These are phyloP conservation scores for Syngnathus typhle DNA, from an alignment of 2,113 vertebrate genomes.

Conservation along the genomic window DNA sequence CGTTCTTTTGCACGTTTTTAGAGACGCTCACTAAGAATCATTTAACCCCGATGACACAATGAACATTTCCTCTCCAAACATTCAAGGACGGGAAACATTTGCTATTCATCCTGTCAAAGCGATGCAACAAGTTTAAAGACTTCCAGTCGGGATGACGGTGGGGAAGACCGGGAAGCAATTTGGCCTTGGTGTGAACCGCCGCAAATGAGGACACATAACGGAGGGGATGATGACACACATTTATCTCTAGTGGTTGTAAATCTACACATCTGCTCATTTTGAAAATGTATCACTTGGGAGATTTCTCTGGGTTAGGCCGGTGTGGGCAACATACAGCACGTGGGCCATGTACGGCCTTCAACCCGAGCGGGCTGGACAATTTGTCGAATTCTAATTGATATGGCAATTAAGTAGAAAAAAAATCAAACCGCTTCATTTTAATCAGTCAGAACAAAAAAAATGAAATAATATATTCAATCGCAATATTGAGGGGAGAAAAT, in stretches of 20 bases:
- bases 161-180: slow-evolving; percentile 1
- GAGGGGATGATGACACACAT: neutral
- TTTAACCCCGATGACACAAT: neutral
- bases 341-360: neutral
- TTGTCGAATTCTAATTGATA: too few relatives aligned
- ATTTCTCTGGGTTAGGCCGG: neutral
- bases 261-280: neutral
- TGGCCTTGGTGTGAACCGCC: neutral
- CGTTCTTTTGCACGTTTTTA: too few relatives aligned
- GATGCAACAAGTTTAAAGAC: neutral
- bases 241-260: neutral
- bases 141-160: neutral
- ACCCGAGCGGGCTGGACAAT: too few relatives aligned
- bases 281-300: neutral
- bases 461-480: too few relatives aligned
- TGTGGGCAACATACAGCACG: neutral
- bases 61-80: neutral
- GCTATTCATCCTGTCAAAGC: neutral
- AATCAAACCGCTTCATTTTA: too few relatives aligned
- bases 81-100: neutral
- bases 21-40: too few relatives aligned
- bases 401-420: too few relatives aligned
- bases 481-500: too few relatives aligned
- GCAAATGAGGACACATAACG: neutral
- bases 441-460: too few relatives aligned